Evolutionary conservation across 1,140 invertebrate genomes (phyloP), one percentile per base, ranked within the genome.

Genomic region (Anoplophora glabripennis): DNA sequence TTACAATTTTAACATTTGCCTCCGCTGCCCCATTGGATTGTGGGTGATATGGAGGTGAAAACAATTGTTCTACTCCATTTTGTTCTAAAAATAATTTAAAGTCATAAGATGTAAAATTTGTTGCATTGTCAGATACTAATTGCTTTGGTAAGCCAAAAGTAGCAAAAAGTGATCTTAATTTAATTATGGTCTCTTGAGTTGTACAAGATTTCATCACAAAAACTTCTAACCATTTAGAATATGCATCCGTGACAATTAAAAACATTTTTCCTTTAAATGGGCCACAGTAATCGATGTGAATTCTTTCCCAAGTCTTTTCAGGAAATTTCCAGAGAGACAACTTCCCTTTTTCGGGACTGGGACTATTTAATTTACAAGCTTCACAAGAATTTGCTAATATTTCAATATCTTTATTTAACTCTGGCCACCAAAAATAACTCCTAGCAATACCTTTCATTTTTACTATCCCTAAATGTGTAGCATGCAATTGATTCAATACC

Each of bases 211-310:
- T 3, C 21, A 28, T 28, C 5, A 61, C 53, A 51, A 65, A 67
- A n/a, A 69, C 57, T 53, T 73, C 70, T 0, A 2, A 5, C 21
- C 21, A 28, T 28, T 28, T 28, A 3, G 21, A 28, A 28, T 3
- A 28, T 28, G 21, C 51, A 54, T 73, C 70, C 5, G 69, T 34
- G 12, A 72, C 35, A 44, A 73, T 62, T 17, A 73, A 33, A 59
- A 58, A 70, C 41, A 56, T 57, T 47, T 57, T 58, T 35, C 54
- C 51, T 14, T 40, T 21, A n/a, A 65, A 64, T 14, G 42, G 58
- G 4, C 68, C 67, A 7, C 66, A 56, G 58, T 66, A 74, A 63
- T 75, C 70, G 4, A 66, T 37, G 45, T 74, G 65, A 14, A 74
- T 40, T 12, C 67, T 46, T 18, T 66, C 55, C 40, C 55, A 65